Evolutionary conservation across 2,888 invertebrate genomes (phyloP), one percentile per base, ranked within the genome.

Genomic region (Seira musarum): DNA sequence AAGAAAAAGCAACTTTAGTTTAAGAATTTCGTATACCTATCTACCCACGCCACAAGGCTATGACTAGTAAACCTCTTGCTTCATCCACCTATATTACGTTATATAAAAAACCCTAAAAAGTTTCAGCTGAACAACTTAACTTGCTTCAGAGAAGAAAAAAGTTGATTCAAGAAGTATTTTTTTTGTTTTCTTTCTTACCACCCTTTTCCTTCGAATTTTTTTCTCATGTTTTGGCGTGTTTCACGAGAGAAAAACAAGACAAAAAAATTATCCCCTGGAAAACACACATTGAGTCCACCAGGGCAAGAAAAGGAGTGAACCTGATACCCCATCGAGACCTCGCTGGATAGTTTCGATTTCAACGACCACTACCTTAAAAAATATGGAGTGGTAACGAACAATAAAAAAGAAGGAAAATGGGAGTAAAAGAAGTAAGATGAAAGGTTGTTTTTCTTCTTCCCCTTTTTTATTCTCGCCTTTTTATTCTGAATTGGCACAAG

Each of bases 341-440:
- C 19, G 19, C 19, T 68, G 53, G 19, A 53, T 68, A 24, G 68
- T 68, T 68, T 68, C 68, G 67, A 67, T 67, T 67, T 17, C 21
- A 46, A 17, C 49, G 46, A 67, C 67, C 21, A 40, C 40, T 40
- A 40, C 6, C 40, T 40, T 40, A 40, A 40, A n/a, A n/a, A 40
- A 40, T 40, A 40, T 40, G 40, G 40, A 40, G 40, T 40, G 40
- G 40, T 40, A 40, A 40, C 6, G 6, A 40, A 40, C 40, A 40
- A 40, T 40, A 40, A 40, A 40, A 13, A 40, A n/a, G n/a, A n/a
- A n/a, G n/a, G n/a, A n/a, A n/a, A n/a, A 13, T 40, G 40, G 40
- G 13, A 40, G 40, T 40, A 40, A 40, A 40, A 40, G 40, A 40
- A 40, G 40, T 40, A 40, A 40, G 40, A 40, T 40, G 40, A 40